Evolutionary conservation across 2,113 vertebrate genomes (phyloP).

Genomic region (Psittacula cyanocephala): DNA sequence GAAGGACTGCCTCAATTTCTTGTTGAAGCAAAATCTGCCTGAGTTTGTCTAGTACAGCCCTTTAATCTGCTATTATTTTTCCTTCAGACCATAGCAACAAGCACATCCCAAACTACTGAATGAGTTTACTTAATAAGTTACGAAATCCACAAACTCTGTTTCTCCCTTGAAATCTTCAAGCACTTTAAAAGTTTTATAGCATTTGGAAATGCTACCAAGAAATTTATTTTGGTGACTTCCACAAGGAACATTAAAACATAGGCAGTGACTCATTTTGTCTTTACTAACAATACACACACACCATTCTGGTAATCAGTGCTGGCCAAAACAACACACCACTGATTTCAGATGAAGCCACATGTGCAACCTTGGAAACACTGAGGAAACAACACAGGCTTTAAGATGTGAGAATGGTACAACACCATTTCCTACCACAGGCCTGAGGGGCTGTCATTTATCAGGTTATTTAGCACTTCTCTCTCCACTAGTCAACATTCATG

Average conservation of each 20-base stretch:
- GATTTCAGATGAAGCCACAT: neutral
- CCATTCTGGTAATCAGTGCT: neutral
- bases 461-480: neutral
- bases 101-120: neutral
- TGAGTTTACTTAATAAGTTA: neutral
- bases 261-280: neutral
- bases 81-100: neutral
- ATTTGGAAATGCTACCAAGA: neutral
- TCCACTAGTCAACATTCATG: neutral
- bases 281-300: neutral
- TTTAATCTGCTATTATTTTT: neutral
- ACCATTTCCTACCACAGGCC: neutral
- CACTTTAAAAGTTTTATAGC: neutral
- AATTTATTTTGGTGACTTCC: neutral
- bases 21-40: neutral
- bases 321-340: neutral
- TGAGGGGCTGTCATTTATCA: neutral
- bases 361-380: neutral
- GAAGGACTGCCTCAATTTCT: neutral
- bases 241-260: neutral
- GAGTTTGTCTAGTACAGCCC: neutral
- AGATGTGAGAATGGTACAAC: neutral
- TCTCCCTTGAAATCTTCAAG: neutral
- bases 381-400: conserved; percentile 2
- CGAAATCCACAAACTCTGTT: neutral